A percentile compares a stretch with the other conserved stretches of the same genome.
These are phyloP conservation scores for Pinctada fucata DNA, from an alignment of 2,888 invertebrate genomes.

Conservation along the genomic window DNA sequence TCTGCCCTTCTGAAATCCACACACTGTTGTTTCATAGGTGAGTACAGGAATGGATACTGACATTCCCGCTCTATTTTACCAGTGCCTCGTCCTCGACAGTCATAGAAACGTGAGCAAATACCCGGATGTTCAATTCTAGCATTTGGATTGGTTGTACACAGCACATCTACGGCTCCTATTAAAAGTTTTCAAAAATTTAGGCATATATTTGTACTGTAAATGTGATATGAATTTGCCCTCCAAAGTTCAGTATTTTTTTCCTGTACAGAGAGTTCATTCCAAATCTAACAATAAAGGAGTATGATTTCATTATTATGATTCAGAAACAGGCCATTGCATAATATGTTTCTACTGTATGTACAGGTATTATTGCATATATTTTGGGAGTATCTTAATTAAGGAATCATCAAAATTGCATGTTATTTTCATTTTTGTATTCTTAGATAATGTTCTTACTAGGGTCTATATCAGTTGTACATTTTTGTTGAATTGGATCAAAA, in stretches of 20 bases:
- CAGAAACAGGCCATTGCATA: too few species aligned
- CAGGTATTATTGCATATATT: too few species aligned
- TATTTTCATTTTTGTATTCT: too few species aligned
- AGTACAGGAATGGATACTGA: conserved; percentile 58
- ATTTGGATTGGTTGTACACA: conserved; percentile 53
- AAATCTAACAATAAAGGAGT: too few species aligned
- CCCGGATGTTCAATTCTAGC: conserved; percentile 53
- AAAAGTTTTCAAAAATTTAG: neutral
- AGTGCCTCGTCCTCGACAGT: conserved; percentile 46
- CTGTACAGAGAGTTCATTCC: too few species aligned
- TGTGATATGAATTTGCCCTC: too few species aligned
- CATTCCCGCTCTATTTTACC: conserved; percentile 53
- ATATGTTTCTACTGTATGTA: too few species aligned
- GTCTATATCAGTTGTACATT: conserved; percentile 50
- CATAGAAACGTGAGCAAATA: conserved; percentile 59
- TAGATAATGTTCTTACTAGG: conserved; percentile 40
- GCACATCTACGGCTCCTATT: conserved; percentile 57
- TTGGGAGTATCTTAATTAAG: too few species aligned
- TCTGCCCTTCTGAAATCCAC: conserved; percentile 55
- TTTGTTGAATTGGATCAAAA: conserved; percentile 54
- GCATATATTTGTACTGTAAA: too few species aligned
- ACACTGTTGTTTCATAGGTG: conserved; percentile 47
- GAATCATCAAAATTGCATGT: too few species aligned
- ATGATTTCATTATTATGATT: too few species aligned
- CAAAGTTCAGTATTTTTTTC: too few species aligned